These are phyloP conservation scores for Cranoglanis bouderius DNA, from an alignment of 2,113 vertebrate genomes.

Conservation along the genomic window DNA sequence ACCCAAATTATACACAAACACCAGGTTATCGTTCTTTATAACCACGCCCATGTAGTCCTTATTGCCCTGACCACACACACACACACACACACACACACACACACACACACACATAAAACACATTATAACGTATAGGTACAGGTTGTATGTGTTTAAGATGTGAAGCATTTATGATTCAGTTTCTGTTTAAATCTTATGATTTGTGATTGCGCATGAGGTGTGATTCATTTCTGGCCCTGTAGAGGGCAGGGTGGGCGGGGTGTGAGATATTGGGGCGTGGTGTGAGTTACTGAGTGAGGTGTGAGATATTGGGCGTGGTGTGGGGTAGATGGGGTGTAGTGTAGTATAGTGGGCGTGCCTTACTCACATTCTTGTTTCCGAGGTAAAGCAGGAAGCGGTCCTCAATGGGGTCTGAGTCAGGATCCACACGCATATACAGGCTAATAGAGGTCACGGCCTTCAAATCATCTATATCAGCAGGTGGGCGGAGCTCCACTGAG, in stretches of 20 bases:
- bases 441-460: slow-evolving; percentile 92
- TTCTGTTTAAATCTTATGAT: not conserved
- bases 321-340: no score
- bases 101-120: slow-evolving; percentile 35
- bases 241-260: not conserved
- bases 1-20: slow-evolving; percentile 91
- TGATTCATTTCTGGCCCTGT: not conserved
- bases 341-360: not conserved
- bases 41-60: slow-evolving; percentile 94
- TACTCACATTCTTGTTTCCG: slow-evolving; percentile 87
- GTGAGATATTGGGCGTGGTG: not conserved
- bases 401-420: slow-evolving; percentile 74
- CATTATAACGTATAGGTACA: not conserved
- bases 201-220: no score
- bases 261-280: not conserved
- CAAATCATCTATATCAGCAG: slow-evolving; percentile 82
- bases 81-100: slow-evolving; percentile 38
- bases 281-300: not conserved
- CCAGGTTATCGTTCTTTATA: slow-evolving; percentile 94
- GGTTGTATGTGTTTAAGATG: not conserved
- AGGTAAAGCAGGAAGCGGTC: slow-evolving; percentile 93
- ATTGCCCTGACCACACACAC: slow-evolving; percentile 71
- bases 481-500: slow-evolving; percentile 87
- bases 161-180: not conserved
- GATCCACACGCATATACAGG: slow-evolving; percentile 83